Percentiles rank a stretch among this genome's conserved stretches.
These are phyloP conservation scores for Macrochelys suwanniensis DNA, from an alignment of 2,797 vertebrate genomes.

Conservation along the genomic window DNA sequence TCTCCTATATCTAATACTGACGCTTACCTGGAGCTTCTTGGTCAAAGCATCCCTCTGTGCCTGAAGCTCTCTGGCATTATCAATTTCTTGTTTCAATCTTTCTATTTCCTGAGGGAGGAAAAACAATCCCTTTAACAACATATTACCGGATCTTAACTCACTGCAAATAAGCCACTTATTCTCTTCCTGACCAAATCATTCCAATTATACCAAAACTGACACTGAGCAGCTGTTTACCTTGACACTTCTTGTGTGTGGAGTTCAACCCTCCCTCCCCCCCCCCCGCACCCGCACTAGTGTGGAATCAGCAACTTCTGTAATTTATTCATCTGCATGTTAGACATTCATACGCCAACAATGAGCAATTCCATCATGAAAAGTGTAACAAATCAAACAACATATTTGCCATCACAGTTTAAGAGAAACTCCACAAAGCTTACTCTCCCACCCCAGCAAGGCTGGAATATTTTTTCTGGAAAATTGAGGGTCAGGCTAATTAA, in stretches of 20 bases:
- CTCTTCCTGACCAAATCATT: background rate
- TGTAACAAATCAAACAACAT: background rate
- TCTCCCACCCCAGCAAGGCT: background rate
- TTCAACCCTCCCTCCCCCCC: background rate
- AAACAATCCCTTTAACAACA: slow-evolving; percentile 59
- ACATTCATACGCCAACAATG: background rate
- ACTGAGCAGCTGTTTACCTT: background rate
- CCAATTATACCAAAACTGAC: background rate
- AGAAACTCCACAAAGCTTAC: background rate
- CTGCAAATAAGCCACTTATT: background rate
- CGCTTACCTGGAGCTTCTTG: slow-evolving; percentile 93
- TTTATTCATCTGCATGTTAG: background rate
- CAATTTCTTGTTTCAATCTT: slow-evolving; percentile 94
- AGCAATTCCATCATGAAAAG: background rate
- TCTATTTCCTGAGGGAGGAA: slow-evolving; percentile 92
- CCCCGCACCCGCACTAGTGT: background rate
- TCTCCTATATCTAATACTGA: background rate
- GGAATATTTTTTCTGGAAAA: background rate
- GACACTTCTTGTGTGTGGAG: background rate
- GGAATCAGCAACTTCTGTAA: background rate
- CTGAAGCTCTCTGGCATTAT: slow-evolving; percentile 95
- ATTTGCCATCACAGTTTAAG: background rate
- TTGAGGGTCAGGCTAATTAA: background rate
- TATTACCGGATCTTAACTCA: background rate
- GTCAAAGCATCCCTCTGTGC: slow-evolving; percentile 94